These are phyloP conservation scores for Bolborhynchus lineola DNA, from an alignment of 2,113 vertebrate species.

Conservation along the genomic window DNA sequence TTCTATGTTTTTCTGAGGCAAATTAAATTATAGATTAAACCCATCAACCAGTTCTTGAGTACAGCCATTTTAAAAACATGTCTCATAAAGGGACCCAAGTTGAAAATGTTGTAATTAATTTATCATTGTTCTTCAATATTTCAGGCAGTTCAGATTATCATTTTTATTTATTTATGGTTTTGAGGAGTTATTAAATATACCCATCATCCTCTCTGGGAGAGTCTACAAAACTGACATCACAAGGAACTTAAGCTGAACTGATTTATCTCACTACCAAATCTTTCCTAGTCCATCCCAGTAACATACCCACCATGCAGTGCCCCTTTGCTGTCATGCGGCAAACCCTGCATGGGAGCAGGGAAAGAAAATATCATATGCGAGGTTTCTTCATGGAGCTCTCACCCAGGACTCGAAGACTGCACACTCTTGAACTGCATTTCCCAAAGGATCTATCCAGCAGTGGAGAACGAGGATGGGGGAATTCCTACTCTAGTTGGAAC, in stretches of 20 bases:
- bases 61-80: constrained; percentile 4
- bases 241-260: not conserved
- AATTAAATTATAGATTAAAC: not conserved
- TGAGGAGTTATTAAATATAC: constrained; percentile 15
- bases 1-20: not conserved
- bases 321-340: not conserved
- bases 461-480: not conserved
- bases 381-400: not conserved
- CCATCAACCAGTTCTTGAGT: not conserved
- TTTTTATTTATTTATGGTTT: constrained; percentile 43
- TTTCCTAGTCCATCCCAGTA: not conserved
- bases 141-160: not conserved
- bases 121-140: constrained; percentile 39
- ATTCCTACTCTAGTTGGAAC: not conserved
- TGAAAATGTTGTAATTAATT: constrained; percentile 27
- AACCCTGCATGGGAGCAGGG: not conserved
- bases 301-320: not conserved
- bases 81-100: not conserved
- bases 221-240: not conserved
- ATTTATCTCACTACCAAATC: not conserved
- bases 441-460: not conserved
- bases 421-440: not conserved
- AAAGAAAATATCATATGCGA: not conserved
- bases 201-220: not conserved
- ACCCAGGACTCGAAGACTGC: not conserved